These are phyloP conservation scores for Leguminivora glycinivorella DNA, from an alignment of 1,140 invertebrate species.

Conservation along the genomic window DNA sequence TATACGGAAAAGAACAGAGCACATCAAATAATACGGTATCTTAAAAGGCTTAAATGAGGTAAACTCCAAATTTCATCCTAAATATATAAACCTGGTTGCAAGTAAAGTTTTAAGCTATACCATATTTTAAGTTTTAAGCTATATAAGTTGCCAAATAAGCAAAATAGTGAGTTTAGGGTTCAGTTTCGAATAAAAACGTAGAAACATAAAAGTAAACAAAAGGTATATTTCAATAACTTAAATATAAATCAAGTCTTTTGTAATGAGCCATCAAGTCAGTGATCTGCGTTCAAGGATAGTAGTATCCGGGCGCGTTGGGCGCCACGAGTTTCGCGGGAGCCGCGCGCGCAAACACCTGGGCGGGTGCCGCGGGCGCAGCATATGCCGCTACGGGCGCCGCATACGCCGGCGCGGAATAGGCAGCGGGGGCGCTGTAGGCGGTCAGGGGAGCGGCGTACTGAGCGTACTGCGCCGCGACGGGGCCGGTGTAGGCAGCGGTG, in stretches of 20 bases:
- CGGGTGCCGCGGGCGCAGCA: constrained; percentile 37
- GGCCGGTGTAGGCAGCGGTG: constrained; percentile 34
- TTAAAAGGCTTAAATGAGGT: too few relatives aligned
- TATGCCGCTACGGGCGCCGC: constrained; percentile 35
- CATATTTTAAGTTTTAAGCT: too few relatives aligned
- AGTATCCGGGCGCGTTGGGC: constrained; percentile 54
- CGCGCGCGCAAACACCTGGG: constrained; percentile 36
- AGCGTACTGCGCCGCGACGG: constrained; percentile 35
- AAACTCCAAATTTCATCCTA: too few relatives aligned
- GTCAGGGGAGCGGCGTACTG: constrained; percentile 35
- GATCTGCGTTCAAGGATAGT: constrained; percentile 53
- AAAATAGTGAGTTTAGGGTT: too few relatives aligned
- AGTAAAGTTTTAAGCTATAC: too few relatives aligned
- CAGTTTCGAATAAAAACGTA: constrained; percentile 41
- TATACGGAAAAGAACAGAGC: too few relatives aligned
- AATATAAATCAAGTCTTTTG: constrained; percentile 67
- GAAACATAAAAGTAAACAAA: constrained; percentile 25
- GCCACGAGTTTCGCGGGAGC: constrained; percentile 60
- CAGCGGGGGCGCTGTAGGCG: constrained; percentile 40
- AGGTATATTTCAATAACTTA: constrained; percentile 36
- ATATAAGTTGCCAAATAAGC: too few relatives aligned
- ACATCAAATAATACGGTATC: too few relatives aligned
- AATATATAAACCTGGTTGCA: too few relatives aligned
- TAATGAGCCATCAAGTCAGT: constrained; percentile 47
- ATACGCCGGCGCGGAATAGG: constrained; percentile 42